A percentile compares a stretch with the other conserved stretches of the same genome.
phyloP scores from a whole-genome alignment of 2,113 vertebrate genomes.

The Formicarius rufipectus region DNA sequence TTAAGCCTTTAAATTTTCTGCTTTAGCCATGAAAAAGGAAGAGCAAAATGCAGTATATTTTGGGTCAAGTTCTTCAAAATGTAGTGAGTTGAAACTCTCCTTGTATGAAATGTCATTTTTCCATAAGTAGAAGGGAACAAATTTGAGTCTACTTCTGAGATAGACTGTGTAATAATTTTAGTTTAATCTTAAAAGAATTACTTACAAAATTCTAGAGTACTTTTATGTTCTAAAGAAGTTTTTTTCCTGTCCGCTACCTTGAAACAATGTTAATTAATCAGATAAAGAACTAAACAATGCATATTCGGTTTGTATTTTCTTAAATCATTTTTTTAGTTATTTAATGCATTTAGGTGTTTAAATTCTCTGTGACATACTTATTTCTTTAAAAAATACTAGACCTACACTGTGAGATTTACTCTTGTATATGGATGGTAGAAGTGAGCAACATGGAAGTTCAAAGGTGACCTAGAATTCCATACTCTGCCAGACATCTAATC shows the following conservation, averaged over 20 bases:
- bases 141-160: neutral
- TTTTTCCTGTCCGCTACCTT: neutral
- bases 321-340: neutral
- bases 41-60: neutral
- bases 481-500: neutral
- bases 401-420: neutral
- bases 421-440: neutral
- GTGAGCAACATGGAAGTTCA: neutral
- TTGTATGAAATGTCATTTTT: neutral
- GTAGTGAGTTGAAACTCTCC: neutral
- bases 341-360: neutral
- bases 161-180: neutral
- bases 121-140: neutral
- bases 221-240: neutral
- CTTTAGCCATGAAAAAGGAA: neutral
- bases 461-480: neutral
- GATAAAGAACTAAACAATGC: neutral
- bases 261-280: neutral
- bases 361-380: neutral
- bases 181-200: neutral
- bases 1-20: neutral
- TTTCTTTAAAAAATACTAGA: neutral
- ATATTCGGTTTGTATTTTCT: neutral
- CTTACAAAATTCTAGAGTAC: neutral
- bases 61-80: neutral